These are phyloP conservation scores for Ennomos fuscantarius DNA, from an alignment of 2,888 invertebrate species.

Conservation along the genomic window DNA sequence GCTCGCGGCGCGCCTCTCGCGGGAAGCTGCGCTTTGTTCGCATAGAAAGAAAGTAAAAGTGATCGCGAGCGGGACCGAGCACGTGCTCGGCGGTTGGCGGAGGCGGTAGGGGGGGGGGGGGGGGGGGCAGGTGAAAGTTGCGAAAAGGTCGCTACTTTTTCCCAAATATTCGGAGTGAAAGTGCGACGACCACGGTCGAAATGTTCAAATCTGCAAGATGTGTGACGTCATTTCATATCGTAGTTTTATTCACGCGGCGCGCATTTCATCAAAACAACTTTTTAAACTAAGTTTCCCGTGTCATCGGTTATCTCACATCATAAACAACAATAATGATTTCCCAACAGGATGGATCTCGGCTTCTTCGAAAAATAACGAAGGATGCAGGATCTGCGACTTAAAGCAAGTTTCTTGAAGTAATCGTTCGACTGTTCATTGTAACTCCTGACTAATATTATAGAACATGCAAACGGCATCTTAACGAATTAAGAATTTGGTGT, in stretches of 20 bases:
- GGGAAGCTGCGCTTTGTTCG: slow-evolving; percentile 46
- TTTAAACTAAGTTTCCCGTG: too few relatives aligned
- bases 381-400: too few relatives aligned
- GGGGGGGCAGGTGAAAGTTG: slow-evolving; percentile 71
- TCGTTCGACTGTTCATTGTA: too few relatives aligned
- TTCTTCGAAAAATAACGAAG: too few relatives aligned
- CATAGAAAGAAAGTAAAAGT: slow-evolving; percentile 83
- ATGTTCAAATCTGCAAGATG: slow-evolving; percentile 54
- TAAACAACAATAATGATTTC: too few relatives aligned
- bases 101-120: slow-evolving; percentile 40
- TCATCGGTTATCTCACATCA: too few relatives aligned
- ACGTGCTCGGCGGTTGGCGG: slow-evolving; percentile 50
- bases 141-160: slow-evolving; percentile 83
- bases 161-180: slow-evolving; percentile 84
- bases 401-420: too few relatives aligned
- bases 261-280: too few relatives aligned
- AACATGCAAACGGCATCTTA: too few relatives aligned
- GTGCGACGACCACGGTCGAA: slow-evolving; percentile 67
- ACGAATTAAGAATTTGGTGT: too few relatives aligned
- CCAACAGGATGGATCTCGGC: too few relatives aligned
- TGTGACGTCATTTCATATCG: slow-evolving; percentile 9
- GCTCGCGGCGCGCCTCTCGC: neutral
- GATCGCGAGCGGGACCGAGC: slow-evolving; percentile 72
- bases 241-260: neutral
- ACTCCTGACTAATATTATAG: too few relatives aligned